Evolutionary conservation across 2,888 invertebrate genomes (phyloP), one percentile per base, ranked within the genome.

Genomic region (Fabriciana adippe): DNA sequence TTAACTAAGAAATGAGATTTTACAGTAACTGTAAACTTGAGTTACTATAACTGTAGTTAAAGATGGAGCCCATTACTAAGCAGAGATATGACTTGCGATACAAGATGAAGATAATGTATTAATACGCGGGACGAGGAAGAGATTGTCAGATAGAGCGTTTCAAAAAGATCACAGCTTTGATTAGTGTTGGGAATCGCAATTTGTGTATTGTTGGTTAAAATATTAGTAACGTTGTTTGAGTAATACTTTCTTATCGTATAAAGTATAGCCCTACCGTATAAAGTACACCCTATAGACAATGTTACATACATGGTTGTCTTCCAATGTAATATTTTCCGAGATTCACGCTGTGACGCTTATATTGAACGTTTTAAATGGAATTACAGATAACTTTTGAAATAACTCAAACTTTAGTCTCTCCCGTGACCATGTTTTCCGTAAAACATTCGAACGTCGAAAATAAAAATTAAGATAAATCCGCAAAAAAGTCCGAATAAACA

Each of bases 21-120:
- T 14, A 63, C 51, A 48, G 26, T 72, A 72, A 72, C 72, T 70
- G 72, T 70, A 70, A 66, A 67, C 56, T 55, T 65, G 59, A 62
- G 68, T 66, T 54, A 48, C 18, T 66, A 35, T 71, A 69, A 72
- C 72, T 69, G 72, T 69, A 64, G 45, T 68, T 67, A 67, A 41
- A 62, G 66, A 64, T 26, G 47, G 26, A 51, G 64, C 57, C 59
- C 66, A 66, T 61, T 70, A 66, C 62, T 57, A 62, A 59, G 69
- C 68, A n/a, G 55, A 67, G 71, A 71, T 71, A 69, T 66, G 60
- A 18, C 35, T 14, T 48, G 66, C 66, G 62, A 69, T 69, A 54
- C 45, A 41, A 67, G 63, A 57, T 53, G 35, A 15, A 66, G 62
- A 66, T 62, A 62, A 31, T 48, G 60, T 55, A 66, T 66, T 66